Evolutionary conservation across 1,140 invertebrate species (phyloP).

Genomic region (Leucophenga varia): DNA sequence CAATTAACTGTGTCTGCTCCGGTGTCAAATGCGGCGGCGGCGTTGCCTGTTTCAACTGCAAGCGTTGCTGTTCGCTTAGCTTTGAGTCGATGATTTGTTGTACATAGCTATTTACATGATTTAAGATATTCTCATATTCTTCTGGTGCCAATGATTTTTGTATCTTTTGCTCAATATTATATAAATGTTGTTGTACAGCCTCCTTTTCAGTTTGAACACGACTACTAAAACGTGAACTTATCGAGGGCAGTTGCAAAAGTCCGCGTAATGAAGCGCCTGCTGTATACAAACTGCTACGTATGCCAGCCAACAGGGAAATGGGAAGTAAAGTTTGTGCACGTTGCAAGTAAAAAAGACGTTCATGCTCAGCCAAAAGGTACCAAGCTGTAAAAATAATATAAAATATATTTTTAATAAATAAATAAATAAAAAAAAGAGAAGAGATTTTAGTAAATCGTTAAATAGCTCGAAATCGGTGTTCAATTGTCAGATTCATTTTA

Average conservation of each 20-base stretch:
- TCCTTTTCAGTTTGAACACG: slow-evolving; percentile 1
- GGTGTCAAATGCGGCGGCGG: slow-evolving; percentile 32
- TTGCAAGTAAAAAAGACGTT: slow-evolving; percentile 22
- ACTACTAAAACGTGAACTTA: slow-evolving; percentile 2
- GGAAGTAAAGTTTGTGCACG: slow-evolving; percentile 28
- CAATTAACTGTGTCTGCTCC: slow-evolving; percentile 33
- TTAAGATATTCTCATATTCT: slow-evolving; percentile 50
- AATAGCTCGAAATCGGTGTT: too few relatives aligned
- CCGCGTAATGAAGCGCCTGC: slow-evolving; percentile 9
- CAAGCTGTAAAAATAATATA: slow-evolving; percentile 28
- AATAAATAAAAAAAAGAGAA: slow-evolving; percentile 11
- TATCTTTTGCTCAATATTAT: slow-evolving; percentile 31
- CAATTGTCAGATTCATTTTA: too few relatives aligned
- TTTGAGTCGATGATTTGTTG: slow-evolving; percentile 45
- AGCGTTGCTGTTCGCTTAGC: slow-evolving; percentile 27
- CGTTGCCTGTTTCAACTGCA: slow-evolving; percentile 2
- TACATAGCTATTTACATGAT: slow-evolving; percentile 51
- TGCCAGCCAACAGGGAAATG: slow-evolving; percentile 24
- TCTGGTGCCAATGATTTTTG: slow-evolving; percentile 37
- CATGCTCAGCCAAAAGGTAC: slow-evolving; percentile 33
- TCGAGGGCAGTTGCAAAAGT: slow-evolving; percentile 7
- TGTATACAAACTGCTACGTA: slow-evolving; percentile 14
- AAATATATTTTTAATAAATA: neutral
- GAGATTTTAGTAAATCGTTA: too few relatives aligned
- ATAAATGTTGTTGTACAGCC: slow-evolving; percentile 24